Evolutionary conservation across 1,140 invertebrate species (phyloP).

Genomic region (Drosophila erecta): DNA sequence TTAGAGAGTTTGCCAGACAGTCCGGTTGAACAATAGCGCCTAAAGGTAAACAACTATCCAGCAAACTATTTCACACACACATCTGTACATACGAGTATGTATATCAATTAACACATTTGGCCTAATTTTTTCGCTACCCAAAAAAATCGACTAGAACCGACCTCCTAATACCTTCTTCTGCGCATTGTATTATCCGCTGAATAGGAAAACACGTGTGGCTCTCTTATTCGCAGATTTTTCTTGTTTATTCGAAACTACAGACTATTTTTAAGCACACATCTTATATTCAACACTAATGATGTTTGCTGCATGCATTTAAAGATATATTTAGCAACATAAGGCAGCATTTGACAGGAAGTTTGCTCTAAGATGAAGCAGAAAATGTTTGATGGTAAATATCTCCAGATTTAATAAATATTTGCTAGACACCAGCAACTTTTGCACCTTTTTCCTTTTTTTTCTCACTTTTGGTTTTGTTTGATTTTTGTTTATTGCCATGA

Average conservation of each 20-base stretch:
- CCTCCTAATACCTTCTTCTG: slow-evolving; percentile 22
- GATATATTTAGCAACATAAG: background rate
- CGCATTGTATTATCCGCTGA: slow-evolving; percentile 20
- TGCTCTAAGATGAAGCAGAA: slow-evolving; percentile 8
- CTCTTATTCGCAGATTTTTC: slow-evolving; percentile 21
- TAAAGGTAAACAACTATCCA: slow-evolving; percentile 55
- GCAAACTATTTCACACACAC: background rate
- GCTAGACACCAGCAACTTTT: background rate
- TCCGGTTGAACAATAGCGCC: slow-evolving; percentile 5
- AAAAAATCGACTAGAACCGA: slow-evolving; percentile 2
- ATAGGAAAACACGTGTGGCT: slow-evolving; percentile 35
- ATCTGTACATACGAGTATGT: background rate
- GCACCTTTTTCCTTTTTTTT: background rate
- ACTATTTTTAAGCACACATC: slow-evolving; percentile 26
- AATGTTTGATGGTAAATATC: slow-evolving; percentile 13
- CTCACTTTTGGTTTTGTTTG: too few relatives aligned
- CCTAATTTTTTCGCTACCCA: slow-evolving; percentile 46
- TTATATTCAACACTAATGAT: slow-evolving; percentile 43
- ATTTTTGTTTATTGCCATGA: background rate
- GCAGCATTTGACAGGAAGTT: slow-evolving; percentile 15
- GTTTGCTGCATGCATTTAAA: slow-evolving; percentile 20
- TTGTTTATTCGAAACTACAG: slow-evolving; percentile 22
- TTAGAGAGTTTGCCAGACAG: slow-evolving; percentile 33
- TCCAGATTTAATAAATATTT: slow-evolving; percentile 4
- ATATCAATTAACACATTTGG: slow-evolving; percentile 54